Evolutionary conservation across 2,888 invertebrate genomes (phyloP).

Genomic region (Exocentrus adspersus): DNA sequence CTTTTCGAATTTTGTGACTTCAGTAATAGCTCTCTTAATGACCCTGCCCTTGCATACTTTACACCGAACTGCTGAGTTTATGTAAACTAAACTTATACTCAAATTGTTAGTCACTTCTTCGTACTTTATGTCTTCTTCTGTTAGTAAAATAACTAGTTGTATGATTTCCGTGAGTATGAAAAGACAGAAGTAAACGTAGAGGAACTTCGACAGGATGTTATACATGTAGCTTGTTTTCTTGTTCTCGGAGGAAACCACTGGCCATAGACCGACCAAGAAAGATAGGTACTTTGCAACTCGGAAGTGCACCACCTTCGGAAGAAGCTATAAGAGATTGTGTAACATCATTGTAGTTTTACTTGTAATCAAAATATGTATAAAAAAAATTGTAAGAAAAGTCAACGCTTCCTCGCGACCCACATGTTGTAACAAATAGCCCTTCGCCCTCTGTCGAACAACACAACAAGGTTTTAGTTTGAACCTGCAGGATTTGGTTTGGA

Average conservation of each 20-base stretch:
- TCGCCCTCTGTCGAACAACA: too few relatives aligned
- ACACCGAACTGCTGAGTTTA: neutral
- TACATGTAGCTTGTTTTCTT: neutral
- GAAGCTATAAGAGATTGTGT: neutral
- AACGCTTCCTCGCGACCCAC: too few relatives aligned
- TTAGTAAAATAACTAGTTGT: neutral
- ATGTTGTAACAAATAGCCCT: too few relatives aligned
- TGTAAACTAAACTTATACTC: neutral
- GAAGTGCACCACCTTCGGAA: neutral
- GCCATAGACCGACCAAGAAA: slow-evolving; percentile 5
- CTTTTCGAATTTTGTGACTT: neutral
- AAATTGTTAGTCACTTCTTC: neutral
- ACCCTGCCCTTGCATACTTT: neutral
- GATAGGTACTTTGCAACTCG: slow-evolving; percentile 2
- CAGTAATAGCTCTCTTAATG: neutral
- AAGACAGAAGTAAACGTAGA: neutral
- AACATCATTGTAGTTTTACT: too few relatives aligned
- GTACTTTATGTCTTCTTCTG: neutral
- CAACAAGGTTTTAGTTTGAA: too few relatives aligned
- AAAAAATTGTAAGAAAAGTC: too few relatives aligned
- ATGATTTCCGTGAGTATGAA: neutral
- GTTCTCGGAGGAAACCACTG: neutral
- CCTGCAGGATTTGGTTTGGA: too few relatives aligned
- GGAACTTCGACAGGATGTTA: neutral
- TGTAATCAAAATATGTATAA: too few relatives aligned